Percentiles rank a stretch among this genome's conserved stretches.
Evolutionary conservation across 64 coral and sea anemone genomes (phyloP).

Genomic region (Dendrophyllia cribrosa): DNA sequence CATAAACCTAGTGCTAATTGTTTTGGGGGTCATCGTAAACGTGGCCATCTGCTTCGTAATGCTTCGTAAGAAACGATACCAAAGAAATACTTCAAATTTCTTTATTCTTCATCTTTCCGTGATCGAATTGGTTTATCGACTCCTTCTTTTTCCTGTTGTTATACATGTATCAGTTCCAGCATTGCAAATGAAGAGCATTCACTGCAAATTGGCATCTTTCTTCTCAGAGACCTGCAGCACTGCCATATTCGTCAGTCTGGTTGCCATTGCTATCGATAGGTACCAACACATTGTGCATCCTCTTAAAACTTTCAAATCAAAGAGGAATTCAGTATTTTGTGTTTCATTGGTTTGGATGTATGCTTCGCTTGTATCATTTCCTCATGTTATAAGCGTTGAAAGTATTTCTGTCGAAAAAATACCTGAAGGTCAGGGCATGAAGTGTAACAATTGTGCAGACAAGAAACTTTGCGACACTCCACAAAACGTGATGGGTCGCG

Average conservation of each 20-base stretch:
- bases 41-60: conserved; percentile 38
- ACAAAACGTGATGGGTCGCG: conserved; percentile 1
- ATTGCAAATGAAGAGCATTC: background rate
- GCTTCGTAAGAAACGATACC: conserved; percentile 14
- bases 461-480: conserved; percentile 42
- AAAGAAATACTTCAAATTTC: conserved; percentile 55
- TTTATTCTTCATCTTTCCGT: conserved; percentile 53
- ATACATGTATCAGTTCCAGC: conserved; percentile 20
- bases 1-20: background rate
- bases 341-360: conserved; percentile 40
- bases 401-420: conserved; percentile 1
- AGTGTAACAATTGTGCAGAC: background rate
- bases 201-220: conserved; percentile 31
- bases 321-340: conserved; percentile 12
- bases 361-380: conserved; percentile 2
- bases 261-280: conserved; percentile 55
- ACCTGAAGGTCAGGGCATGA: conserved; percentile 25
- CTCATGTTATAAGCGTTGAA: conserved; percentile 19
- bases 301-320: conserved; percentile 40
- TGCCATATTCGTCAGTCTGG: conserved; percentile 32
- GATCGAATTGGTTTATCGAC: conserved; percentile 27
- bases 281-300: conserved; percentile 58
- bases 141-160: conserved; percentile 33
- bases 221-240: conserved; percentile 27
- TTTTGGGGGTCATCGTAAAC: conserved; percentile 34